These are phyloP conservation scores for Balanococcus diminutus DNA, from an alignment of 2,888 invertebrate genomes.

Conservation along the genomic window DNA sequence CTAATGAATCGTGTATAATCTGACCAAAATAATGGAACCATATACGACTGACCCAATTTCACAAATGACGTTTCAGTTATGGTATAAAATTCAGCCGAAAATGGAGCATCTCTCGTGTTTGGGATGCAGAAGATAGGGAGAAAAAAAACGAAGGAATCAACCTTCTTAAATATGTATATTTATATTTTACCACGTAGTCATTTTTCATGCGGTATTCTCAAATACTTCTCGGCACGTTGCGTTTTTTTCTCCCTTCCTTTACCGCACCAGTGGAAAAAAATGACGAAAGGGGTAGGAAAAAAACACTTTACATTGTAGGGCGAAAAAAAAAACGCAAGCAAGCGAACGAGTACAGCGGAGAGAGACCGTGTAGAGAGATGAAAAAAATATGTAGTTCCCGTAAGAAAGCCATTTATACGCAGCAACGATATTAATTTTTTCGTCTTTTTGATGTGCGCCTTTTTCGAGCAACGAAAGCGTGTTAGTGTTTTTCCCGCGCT, in stretches of 20 bases:
- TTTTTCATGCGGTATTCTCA: slow-evolving; percentile 17
- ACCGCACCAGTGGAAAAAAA: background rate
- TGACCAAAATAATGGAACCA: background rate
- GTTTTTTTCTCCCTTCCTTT: background rate
- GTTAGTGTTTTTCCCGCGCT: slow-evolving; percentile 9
- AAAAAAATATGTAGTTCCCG: slow-evolving; percentile 1
- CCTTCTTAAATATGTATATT: slow-evolving; percentile 17
- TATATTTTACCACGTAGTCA: slow-evolving; percentile 17
- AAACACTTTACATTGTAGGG: background rate
- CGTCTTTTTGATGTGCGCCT: slow-evolving; percentile 14
- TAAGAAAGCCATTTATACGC: slow-evolving; percentile 34
- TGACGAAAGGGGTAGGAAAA: background rate
- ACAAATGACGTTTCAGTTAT: background rate
- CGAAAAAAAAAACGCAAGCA: background rate
- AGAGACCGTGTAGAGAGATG: background rate
- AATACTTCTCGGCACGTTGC: slow-evolving; percentile 3
- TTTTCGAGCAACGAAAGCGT: slow-evolving; percentile 19
- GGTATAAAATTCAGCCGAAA: background rate
- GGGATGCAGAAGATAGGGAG: background rate
- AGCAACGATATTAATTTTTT: slow-evolving; percentile 26
- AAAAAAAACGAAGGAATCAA: background rate
- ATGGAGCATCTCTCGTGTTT: background rate
- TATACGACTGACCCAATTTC: background rate
- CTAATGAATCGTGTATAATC: background rate
- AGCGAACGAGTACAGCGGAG: background rate